A percentile compares a stretch with the other conserved stretches of the same genome.
Evolutionary conservation across 2,113 vertebrate genomes (phyloP).

Genomic region (Stigmatopora argus): DNA sequence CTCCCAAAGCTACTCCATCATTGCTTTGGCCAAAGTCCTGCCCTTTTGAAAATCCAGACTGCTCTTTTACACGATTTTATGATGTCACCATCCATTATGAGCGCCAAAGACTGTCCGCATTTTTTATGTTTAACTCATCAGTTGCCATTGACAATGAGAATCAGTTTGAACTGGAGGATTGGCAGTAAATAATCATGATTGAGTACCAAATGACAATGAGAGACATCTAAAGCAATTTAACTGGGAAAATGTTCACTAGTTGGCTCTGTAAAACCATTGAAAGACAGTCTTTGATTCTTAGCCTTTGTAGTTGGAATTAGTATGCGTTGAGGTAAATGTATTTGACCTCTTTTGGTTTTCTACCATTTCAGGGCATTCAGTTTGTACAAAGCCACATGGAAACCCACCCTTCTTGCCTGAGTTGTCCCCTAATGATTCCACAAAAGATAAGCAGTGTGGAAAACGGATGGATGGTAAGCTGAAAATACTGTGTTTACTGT

Average conservation of each 20-base stretch:
- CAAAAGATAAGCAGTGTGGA: neutral
- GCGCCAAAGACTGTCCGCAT: too few relatives aligned
- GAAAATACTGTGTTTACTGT: neutral
- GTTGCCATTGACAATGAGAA: too few relatives aligned
- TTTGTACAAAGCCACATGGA: neutral
- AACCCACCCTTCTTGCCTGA: neutral
- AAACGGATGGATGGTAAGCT: neutral
- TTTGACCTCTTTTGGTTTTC: neutral
- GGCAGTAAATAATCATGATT: too few relatives aligned
- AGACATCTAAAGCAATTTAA: too few relatives aligned
- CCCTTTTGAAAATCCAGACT: neutral
- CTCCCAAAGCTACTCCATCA: neutral
- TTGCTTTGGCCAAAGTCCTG: neutral
- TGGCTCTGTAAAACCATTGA: too few relatives aligned
- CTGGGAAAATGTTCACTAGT: too few relatives aligned
- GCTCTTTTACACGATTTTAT: neutral
- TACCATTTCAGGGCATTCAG: neutral
- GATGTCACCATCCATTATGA: neutral
- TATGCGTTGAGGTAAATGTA: neutral
- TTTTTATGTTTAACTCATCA: too few relatives aligned
- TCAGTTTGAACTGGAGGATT: too few relatives aligned
- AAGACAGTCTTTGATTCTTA: too few relatives aligned
- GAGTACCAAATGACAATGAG: too few relatives aligned
- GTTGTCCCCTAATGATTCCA: neutral
- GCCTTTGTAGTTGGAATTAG: too few relatives aligned